Conservation (phyloP, 2,797 vertebrate species). For the Epinephelus awoara region DNA sequence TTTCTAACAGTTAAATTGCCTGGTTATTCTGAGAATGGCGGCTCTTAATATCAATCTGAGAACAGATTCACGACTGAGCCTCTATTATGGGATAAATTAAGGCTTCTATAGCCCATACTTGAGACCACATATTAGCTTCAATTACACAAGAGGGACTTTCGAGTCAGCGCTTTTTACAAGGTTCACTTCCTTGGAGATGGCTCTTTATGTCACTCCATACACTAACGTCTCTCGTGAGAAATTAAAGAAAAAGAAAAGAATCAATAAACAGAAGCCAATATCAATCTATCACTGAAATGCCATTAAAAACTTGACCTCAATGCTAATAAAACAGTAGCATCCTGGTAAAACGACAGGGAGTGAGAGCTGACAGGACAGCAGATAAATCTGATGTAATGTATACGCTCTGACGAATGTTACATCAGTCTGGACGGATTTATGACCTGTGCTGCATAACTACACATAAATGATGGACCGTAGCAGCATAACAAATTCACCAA, state of each 20-base stretch:
- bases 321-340: slow-evolving; percentile 54
- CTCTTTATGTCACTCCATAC: slow-evolving; percentile 26
- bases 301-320: slow-evolving; percentile 42
- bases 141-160: slow-evolving; percentile 40
- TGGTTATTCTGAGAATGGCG: slow-evolving; percentile 15
- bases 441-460: slow-evolving; percentile 9
- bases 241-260: slow-evolving; percentile 48
- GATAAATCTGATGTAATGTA: slow-evolving; percentile 32
- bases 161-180: slow-evolving; percentile 29
- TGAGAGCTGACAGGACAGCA: background rate
- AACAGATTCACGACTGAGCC: slow-evolving; percentile 5
- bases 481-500: slow-evolving; percentile 22
- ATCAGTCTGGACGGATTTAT: slow-evolving; percentile 46
- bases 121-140: slow-evolving; percentile 33
- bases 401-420: background rate
- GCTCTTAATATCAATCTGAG: slow-evolving; percentile 1
- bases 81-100: slow-evolving; percentile 27
- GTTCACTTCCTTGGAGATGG: slow-evolving; percentile 39
- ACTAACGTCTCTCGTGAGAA: slow-evolving; percentile 48
- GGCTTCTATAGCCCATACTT: slow-evolving; percentile 26
- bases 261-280: slow-evolving; percentile 70
- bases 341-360: background rate
- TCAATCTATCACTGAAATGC: slow-evolving; percentile 58
- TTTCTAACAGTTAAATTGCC: slow-evolving; percentile 3
- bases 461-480: slow-evolving; percentile 20